Conservation (phyloP, 2,888 invertebrate genomes). For the Mesopsocus fuscifrons region DNA sequence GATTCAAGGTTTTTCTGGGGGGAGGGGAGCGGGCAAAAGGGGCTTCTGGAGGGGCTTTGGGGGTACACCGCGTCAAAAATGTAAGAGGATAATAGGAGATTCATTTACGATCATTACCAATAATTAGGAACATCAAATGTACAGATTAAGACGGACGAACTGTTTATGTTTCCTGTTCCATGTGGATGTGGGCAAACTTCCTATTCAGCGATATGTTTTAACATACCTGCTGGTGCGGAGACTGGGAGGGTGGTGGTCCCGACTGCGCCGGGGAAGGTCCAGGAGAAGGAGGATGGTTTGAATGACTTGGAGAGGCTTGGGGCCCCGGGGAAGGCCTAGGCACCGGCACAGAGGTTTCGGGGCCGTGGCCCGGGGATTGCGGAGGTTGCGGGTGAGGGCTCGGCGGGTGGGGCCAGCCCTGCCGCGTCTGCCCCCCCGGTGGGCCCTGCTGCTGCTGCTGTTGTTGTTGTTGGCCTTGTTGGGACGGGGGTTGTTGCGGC, state of each 20-base stretch:
- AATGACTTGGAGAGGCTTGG: conserved; percentile 10
- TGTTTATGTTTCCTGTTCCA: too few species aligned
- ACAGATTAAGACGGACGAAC: too few species aligned
- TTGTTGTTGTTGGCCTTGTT: conserved; percentile 25
- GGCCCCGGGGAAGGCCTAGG: conserved; percentile 5
- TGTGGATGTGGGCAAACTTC: too few species aligned
- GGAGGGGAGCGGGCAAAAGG: too few species aligned
- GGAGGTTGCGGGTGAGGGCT: conserved; percentile 25
- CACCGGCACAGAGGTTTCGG: background rate
- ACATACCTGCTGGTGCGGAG: conserved; percentile 26
- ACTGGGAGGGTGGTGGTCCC: conserved; percentile 28
- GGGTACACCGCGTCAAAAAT: too few species aligned
- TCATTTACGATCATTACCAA: too few species aligned
- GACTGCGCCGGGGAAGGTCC: conserved; percentile 18
- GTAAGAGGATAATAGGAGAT: too few species aligned
- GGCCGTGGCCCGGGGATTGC: conserved; percentile 27
- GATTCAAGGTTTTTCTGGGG: too few species aligned
- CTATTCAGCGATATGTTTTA: too few species aligned
- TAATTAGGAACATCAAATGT: too few species aligned
- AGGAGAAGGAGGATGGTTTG: conserved; percentile 2
- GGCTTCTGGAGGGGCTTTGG: too few species aligned
- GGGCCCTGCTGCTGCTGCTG: conserved; percentile 22
- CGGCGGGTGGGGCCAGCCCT: conserved; percentile 17
- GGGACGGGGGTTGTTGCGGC: conserved; percentile 8
- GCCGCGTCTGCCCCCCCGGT: conserved; percentile 25